Percentiles rank a stretch among this genome's conserved stretches.
Conservation (phyloP, 1,140 invertebrate genomes). For the Gonatopus flavifemur region DNA sequence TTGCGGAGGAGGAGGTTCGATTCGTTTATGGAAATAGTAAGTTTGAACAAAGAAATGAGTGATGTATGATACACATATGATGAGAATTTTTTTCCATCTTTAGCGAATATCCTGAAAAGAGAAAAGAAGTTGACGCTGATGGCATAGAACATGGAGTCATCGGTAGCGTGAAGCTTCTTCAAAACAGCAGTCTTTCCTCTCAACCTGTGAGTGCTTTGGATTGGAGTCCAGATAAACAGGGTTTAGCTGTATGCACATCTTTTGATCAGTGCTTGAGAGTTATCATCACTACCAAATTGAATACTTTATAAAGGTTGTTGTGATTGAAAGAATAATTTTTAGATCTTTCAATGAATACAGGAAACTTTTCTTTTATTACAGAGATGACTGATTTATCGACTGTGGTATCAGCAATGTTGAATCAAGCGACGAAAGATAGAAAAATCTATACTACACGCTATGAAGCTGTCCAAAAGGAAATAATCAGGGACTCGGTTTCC, state of each 20-base stretch:
- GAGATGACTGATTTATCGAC: background rate
- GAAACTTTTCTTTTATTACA: background rate
- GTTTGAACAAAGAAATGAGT: too few relatives aligned
- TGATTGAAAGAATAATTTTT: constrained; percentile 10
- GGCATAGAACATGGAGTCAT: constrained; percentile 73
- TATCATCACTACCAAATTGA: constrained; percentile 87
- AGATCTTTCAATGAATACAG: background rate
- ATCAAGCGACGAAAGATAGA: too few relatives aligned
- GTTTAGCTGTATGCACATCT: constrained; percentile 83
- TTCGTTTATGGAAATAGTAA: constrained; percentile 94
- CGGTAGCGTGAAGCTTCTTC: constrained; percentile 74
- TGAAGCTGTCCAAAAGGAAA: too few relatives aligned
- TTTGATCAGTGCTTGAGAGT: constrained; percentile 93
- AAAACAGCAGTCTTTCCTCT: constrained; percentile 78
- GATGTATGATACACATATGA: background rate
- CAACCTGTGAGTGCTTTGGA: constrained; percentile 89
- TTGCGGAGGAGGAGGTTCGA: constrained; percentile 82
- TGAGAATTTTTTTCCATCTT: constrained; percentile 12
- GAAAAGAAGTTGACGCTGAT: constrained; percentile 69
- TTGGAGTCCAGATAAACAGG: constrained; percentile 89
- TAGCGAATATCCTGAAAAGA: constrained; percentile 81
- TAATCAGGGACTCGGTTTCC: too few relatives aligned
- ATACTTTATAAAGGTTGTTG: too few relatives aligned
- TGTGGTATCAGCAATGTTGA: too few relatives aligned
- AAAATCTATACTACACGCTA: background rate